Base-by-base conservation (phyloP, 2,888 invertebrate species). In the Cordylochernes scorpioides region DNA sequence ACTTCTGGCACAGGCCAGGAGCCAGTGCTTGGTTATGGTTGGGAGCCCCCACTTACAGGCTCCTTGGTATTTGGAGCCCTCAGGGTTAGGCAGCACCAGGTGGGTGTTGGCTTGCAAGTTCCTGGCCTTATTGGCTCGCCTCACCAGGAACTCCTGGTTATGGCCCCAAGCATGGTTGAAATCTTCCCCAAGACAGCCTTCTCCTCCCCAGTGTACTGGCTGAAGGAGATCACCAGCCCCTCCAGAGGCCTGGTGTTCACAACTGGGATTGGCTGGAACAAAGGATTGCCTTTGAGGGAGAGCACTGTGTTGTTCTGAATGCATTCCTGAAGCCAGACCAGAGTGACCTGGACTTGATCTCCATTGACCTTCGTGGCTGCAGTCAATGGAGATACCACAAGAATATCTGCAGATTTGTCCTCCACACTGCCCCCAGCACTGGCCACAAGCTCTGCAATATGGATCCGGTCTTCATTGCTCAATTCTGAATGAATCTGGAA, bases 1-100 rank as follows among this genome's bases (percentile, higher is more conserved):
- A 1, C 52, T 48, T 24, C 48, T 46, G 9, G 65, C 68, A 50
- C 78, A 78, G 15, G 62, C 61, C 25, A 71, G 46, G 27, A 84
- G 49, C 84, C 84, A 86, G 7, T 64, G 55, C 7, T 68, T 67
- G 0, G 52, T 63, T 1, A 86, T 69, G 2, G 72, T 72, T 1
- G 80, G 82, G 32, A 78, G 55, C 8, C 64, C 63, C 88, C 86
- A 88, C 49, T 73, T 75, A 0, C 77, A 74, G 0, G 80, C 82
- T 22, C 58, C 57, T 48, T 73, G 74, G 49, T 84, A 88, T 42
- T 71, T 71, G n/a, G 50, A 49, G 0, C 82, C 80, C 13, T 59
- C 57, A 0, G 74, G 59, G 1, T 59, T 57, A 4, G 68, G 66
- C 39, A 73, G 74, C 3, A 88, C 57, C 0, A 88, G 57, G 50